Conservation (phyloP, 64 coral and sea anemone species). For the Dendronephthya gigantea region DNA sequence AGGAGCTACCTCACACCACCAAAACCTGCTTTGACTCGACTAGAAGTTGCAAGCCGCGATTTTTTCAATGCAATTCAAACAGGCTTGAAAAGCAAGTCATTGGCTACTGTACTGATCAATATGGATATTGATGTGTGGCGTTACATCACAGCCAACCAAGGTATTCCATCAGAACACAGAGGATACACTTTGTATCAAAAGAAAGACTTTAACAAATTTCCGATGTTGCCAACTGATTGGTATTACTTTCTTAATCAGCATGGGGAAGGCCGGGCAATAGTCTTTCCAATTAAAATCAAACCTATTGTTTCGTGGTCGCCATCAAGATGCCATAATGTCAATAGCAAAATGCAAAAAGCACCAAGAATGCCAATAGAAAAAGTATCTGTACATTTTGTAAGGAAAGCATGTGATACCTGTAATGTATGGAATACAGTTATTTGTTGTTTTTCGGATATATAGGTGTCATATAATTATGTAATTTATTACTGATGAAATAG, state of each 20-base stretch:
- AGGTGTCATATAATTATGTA: no score
- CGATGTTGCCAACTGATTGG: slow-evolving; percentile 21
- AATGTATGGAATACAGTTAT: no score
- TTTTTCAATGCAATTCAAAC: background rate
- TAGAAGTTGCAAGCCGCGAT: background rate
- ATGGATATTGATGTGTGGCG: slow-evolving; percentile 37
- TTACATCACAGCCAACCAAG: slow-evolving; percentile 8
- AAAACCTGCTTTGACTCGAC: background rate
- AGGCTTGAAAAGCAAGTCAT: background rate
- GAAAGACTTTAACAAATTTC: slow-evolving; percentile 20
- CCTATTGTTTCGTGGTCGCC: slow-evolving; percentile 16
- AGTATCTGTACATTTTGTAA: slow-evolving; percentile 15
- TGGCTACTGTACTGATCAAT: background rate
- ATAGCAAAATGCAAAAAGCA: background rate
- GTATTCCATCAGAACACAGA: slow-evolving; percentile 24
- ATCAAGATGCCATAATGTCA: background rate
- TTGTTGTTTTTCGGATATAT: no score
- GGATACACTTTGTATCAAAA: slow-evolving; percentile 27
- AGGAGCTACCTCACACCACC: background rate
- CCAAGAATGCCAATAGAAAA: slow-evolving; percentile 25
- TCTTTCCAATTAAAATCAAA: slow-evolving; percentile 24
- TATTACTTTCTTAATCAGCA: slow-evolving; percentile 23
- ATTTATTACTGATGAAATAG: background rate
- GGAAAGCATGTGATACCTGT: background rate
- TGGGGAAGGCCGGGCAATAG: slow-evolving; percentile 19